Evolutionary conservation across 2,888 invertebrate species (phyloP), one percentile per base, ranked within the genome.

Genomic region (Chrysodeixis includens): DNA sequence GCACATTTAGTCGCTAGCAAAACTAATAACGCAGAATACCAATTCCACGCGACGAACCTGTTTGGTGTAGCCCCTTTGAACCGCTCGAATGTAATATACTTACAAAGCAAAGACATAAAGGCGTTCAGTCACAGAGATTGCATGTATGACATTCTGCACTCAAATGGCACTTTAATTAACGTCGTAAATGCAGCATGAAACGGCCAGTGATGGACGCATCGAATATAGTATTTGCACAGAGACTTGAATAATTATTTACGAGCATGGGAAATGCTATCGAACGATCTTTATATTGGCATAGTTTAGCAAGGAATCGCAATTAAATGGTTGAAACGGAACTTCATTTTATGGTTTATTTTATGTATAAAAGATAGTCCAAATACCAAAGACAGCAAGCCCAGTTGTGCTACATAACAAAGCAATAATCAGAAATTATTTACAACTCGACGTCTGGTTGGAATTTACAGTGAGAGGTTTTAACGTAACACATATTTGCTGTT

Each of bases 81-180:
- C 30, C 44, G 16, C 10, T 26, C 73, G 49, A 30, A 62, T 62
- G 68, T 62, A 30, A 62, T 67, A 61, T 62, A 49, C 46, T 49
- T 49, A 66, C 56, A 66, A 71, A 73, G 68, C 62, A 40, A 59
- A 72, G 40, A 20, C 59, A 66, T 72, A 53, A 61, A 60, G 57
- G 54, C 62, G 53, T 69, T 56, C 74, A 63, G 62, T 67, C 52
- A 59, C 58, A 30, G 10, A 53, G 74, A 62, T 54, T 69, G 69
- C 58, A 63, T 62, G 63, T 73, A 60, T 59, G 63, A 74, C 78
- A 74, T 78, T 63, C 61, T 68, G 60, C 60, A 74, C 58, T 68
- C 58, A 69, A 61, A 74, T 59, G 55, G 56, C 44, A 56, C 51
- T 53, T 46, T 57, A 69, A 78, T 78, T 74, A 74, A 68, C 46